Evolutionary conservation across 2,888 invertebrate species (phyloP), one percentile per base, ranked within the genome.

Genomic region (Standfussiana lucernea): DNA sequence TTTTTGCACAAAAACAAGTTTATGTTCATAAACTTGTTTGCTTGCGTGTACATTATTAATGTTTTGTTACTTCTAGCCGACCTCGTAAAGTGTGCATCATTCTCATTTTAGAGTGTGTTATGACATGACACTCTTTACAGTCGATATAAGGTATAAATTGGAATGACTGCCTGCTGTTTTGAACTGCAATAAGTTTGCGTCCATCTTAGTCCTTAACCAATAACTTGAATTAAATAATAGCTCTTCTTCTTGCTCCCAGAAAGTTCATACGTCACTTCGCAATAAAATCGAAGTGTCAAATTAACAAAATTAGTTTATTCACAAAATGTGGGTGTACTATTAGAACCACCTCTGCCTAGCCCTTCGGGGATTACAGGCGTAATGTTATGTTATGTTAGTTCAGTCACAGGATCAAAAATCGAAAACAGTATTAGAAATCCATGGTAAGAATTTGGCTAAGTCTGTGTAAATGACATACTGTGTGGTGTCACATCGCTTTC

Each of bases 401-500:
- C 15, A 56, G 18, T n/a, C 10, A 32, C 15, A 24, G 21, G 15
- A 32, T 72, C 73, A 72, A 47, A 72, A 59, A 65, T 76, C 76
- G 47, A 21, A 76, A 37, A 76, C 77, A 45, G 4, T 65, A 24
- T 21, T 2, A 21, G 65, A 4, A n/a, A 77, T 77, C 76, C 77
- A 76, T 10, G 77, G 28, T 21, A 77, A 47, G 6, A 59, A 32
- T 47, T 76, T 76, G n/a, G 76, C 77, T 40, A 76, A 77, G 28
- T 76, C 76, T 32, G 77, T 76, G 40, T 65, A 76, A n/a, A 76
- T 45, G 24, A 65, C 0, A 45, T 65, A 76, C 10, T 76, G 24
- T 3, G 45, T 11, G 6, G 65, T 45, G 24, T 76, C 45, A 7
- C 76, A 76, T 56, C 76, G 64, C 11, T 59, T 77, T 21, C 59